phyloP scores from a whole-genome alignment of 2,797 vertebrate genomes.

The Triplophysa bombifrons region DNA sequence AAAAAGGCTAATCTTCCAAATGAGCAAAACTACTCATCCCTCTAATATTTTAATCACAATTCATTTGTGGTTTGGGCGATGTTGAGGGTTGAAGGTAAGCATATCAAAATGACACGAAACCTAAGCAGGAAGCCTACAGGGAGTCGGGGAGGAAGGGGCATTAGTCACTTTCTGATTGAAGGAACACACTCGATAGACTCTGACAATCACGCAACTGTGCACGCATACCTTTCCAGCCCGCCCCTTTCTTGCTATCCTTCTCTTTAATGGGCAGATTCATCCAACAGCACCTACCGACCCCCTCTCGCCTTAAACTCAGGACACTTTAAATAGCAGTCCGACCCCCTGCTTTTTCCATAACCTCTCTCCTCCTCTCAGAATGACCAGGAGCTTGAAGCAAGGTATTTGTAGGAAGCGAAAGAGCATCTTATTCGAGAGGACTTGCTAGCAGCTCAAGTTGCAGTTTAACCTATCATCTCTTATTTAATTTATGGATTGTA shows the following conservation, averaged over 20 bases:
- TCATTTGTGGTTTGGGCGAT: background rate
- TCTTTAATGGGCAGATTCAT: conserved; percentile 33
- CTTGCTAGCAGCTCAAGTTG: background rate
- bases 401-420: conserved; percentile 45
- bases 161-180: conserved; percentile 47
- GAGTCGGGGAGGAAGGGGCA: background rate
- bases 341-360: conserved; percentile 17
- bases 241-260: conserved; percentile 18
- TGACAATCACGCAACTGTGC: conserved; percentile 26
- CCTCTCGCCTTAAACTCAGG: conserved; percentile 37
- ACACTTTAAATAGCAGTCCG: conserved; percentile 52
- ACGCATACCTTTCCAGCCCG: conserved; percentile 25
- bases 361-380: conserved; percentile 42
- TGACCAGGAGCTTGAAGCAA: conserved; percentile 57
- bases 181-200: conserved; percentile 26
- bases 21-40: background rate
- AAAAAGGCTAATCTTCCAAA: background rate
- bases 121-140: background rate
- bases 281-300: conserved; percentile 9
- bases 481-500: conserved; percentile 12
- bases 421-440: conserved; percentile 2
- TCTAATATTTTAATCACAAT: background rate
- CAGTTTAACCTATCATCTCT: background rate
- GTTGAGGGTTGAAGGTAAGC: conserved; percentile 5
- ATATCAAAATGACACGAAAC: background rate